Percentiles rank a stretch among this genome's conserved stretches.
These are phyloP conservation scores for Ariopsis seemanni DNA, from an alignment of 2,113 vertebrate species.

Conservation along the genomic window DNA sequence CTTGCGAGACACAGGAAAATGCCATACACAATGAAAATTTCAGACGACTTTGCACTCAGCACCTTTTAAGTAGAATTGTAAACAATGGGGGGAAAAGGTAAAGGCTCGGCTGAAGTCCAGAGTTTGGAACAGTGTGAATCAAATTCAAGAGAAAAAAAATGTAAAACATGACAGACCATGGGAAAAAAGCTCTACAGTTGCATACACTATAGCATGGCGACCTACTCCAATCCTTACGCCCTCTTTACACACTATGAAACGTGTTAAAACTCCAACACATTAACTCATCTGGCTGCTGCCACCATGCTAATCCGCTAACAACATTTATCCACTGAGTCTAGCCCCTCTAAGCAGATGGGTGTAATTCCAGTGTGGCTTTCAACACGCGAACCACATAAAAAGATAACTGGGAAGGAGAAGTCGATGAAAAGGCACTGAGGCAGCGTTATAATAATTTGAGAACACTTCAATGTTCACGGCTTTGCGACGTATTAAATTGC, in stretches of 20 bases:
- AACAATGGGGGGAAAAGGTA: not conserved
- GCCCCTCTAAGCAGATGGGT: constrained; percentile 20
- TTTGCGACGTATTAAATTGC: constrained; percentile 59
- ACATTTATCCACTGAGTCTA: constrained; percentile 9
- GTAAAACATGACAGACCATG: not conserved
- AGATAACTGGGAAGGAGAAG: constrained; percentile 36
- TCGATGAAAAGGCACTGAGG: constrained; percentile 41
- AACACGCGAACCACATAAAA: constrained; percentile 42
- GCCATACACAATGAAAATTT: too few species aligned
- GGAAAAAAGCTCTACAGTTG: not conserved
- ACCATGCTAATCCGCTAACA: constrained; percentile 34
- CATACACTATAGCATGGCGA: not conserved
- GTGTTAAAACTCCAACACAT: not conserved
- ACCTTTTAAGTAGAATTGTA: not conserved
- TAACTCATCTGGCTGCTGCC: constrained; percentile 15
- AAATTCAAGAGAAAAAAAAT: not conserved
- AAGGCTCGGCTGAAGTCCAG: not conserved
- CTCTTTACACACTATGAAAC: not conserved
- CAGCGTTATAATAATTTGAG: constrained; percentile 49
- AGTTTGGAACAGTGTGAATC: not conserved
- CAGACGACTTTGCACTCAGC: too few species aligned
- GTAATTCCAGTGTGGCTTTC: constrained; percentile 45
- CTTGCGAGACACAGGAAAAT: too few species aligned
- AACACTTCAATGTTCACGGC: constrained; percentile 63
- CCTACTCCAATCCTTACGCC: not conserved